Conservation (phyloP, 2,888 invertebrate genomes). For the Atherix ibis region DNA sequence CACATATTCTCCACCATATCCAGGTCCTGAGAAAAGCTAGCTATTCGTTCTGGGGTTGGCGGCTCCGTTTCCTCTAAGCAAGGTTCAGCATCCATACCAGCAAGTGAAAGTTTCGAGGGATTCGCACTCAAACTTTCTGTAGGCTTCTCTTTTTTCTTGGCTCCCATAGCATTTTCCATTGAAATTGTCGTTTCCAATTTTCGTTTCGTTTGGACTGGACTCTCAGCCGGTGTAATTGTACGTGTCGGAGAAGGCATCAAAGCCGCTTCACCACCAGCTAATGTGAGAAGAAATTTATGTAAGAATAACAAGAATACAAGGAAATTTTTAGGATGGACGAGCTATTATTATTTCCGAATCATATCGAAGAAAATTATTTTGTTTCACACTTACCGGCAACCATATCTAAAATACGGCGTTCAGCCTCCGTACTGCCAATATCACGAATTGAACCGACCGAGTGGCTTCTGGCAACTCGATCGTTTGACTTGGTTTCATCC, state of each 20-base stretch:
- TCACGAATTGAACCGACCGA: conserved; percentile 63
- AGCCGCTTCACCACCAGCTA: conserved; percentile 35
- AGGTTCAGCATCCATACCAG: conserved; percentile 12
- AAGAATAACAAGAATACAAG: too few species aligned
- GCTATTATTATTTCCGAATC: too few species aligned
- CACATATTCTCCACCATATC: conserved; percentile 24
- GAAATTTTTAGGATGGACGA: too few species aligned
- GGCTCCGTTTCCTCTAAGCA: background rate
- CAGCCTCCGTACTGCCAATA: conserved; percentile 51
- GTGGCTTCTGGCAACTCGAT: conserved; percentile 42
- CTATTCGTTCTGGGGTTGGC: too few species aligned
- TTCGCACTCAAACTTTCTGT: conserved; percentile 18
- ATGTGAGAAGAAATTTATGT: too few species aligned
- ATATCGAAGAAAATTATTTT: conserved; percentile 1
- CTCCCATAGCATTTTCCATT: conserved; percentile 41
- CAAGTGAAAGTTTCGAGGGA: conserved; percentile 6
- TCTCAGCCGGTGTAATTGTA: conserved; percentile 35
- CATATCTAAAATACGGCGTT: conserved; percentile 56
- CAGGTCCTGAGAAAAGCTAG: conserved; percentile 22
- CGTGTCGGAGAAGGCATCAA: conserved; percentile 44
- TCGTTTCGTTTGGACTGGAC: conserved; percentile 47
- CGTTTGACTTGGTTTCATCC: conserved; percentile 32
- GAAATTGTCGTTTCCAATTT: conserved; percentile 63
- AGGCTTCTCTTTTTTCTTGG: conserved; percentile 43
- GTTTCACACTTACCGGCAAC: conserved; percentile 36